Conservation (phyloP, 2,797 vertebrate genomes). For the Urophycis tenuis region DNA sequence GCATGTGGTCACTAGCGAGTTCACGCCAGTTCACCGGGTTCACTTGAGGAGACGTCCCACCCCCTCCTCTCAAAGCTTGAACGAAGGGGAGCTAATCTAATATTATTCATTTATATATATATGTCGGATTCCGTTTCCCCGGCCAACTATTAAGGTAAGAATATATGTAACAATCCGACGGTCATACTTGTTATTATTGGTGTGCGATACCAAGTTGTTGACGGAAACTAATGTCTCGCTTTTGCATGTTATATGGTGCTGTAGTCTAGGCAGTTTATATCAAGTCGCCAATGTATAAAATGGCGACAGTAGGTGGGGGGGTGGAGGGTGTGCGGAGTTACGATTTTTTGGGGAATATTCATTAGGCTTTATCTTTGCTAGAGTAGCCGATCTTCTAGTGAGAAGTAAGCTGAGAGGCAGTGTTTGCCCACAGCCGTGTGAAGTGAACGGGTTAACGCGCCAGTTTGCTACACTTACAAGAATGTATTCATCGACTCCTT, state of each 20-base stretch:
- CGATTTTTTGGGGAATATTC: slow-evolving; percentile 57
- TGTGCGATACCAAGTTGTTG: slow-evolving; percentile 58
- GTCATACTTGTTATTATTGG: slow-evolving; percentile 23
- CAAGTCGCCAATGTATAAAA: slow-evolving; percentile 80
- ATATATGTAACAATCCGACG: slow-evolving; percentile 46
- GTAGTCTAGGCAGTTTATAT: slow-evolving; percentile 69
- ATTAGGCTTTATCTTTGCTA: slow-evolving; percentile 50
- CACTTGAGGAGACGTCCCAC: slow-evolving; percentile 74
- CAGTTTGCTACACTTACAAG: slow-evolving; percentile 66
- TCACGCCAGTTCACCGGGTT: slow-evolving; percentile 74
- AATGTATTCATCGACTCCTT: slow-evolving; percentile 41
- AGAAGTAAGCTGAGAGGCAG: slow-evolving; percentile 40
- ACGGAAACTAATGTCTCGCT: slow-evolving; percentile 55
- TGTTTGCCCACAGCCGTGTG: slow-evolving; percentile 56
- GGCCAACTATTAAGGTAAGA: slow-evolving; percentile 68
- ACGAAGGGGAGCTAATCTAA: slow-evolving; percentile 70
- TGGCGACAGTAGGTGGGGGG: slow-evolving; percentile 78
- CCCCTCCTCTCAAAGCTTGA: slow-evolving; percentile 68
- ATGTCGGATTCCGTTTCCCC: slow-evolving; percentile 67
- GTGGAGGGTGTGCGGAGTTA: slow-evolving; percentile 52
- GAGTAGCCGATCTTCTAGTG: slow-evolving; percentile 49
- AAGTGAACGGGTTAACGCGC: slow-evolving; percentile 70
- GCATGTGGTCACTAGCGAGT: slow-evolving; percentile 69
- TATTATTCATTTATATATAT: slow-evolving; percentile 71
- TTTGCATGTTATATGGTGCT: slow-evolving; percentile 62